Conservation (phyloP, 2,113 vertebrate species). For the Ondatra zibethicus region DNA sequence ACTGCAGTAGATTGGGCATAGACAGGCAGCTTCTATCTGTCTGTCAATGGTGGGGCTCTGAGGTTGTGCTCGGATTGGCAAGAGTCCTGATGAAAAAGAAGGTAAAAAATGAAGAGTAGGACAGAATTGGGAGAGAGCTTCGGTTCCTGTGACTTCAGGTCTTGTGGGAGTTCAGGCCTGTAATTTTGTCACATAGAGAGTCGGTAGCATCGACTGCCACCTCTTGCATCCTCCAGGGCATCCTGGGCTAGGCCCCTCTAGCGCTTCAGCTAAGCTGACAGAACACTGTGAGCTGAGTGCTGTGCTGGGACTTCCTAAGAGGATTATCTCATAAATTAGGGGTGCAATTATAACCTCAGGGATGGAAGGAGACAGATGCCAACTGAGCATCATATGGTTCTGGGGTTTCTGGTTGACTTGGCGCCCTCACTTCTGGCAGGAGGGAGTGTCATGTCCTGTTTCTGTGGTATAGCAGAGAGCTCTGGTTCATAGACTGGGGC, state of each 20-base stretch:
- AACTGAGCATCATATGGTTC: not conserved
- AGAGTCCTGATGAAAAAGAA: not conserved
- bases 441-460: not conserved
- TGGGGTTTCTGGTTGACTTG: not conserved
- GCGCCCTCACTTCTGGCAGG: not conserved
- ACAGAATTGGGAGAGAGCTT: not conserved
- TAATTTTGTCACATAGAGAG: not conserved
- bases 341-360: not conserved
- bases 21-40: not conserved
- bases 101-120: not conserved
- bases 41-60: not conserved
- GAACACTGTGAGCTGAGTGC: not conserved
- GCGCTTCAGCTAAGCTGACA: fast-evolving
- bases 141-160: fast-evolving
- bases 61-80: not conserved
- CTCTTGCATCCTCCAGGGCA: fast-evolving
- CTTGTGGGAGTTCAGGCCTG: fast-evolving
- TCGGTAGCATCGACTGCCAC: not conserved
- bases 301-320: not conserved
- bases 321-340: not conserved
- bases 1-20: not conserved
- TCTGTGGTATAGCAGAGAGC: too few species aligned
- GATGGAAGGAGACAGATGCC: not conserved
- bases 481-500: fast-evolving
- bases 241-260: not conserved